These are phyloP conservation scores for Ernsta delagoae DNA, from an alignment of 2,888 invertebrate genomes.

Conservation along the genomic window DNA sequence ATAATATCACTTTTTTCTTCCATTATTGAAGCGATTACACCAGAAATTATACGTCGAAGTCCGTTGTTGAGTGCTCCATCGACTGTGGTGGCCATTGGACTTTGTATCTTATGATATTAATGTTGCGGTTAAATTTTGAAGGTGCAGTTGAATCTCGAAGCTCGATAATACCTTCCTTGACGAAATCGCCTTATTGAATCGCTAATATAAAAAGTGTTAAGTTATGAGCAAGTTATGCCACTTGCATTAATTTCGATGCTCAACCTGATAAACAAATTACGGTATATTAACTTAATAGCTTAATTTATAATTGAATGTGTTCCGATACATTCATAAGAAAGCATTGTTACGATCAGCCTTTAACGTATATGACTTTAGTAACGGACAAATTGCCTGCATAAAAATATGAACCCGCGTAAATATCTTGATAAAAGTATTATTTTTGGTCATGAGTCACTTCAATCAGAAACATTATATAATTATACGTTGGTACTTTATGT, in stretches of 20 bases:
- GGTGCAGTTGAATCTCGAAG: constrained; percentile 39
- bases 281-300: constrained; percentile 83
- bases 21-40: constrained; percentile 85
- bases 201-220: constrained; percentile 84
- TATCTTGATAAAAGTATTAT: constrained; percentile 56
- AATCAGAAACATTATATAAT: constrained; percentile 52
- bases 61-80: constrained; percentile 68
- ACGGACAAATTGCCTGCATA: constrained; percentile 70
- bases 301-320: constrained; percentile 83
- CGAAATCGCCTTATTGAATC: constrained; percentile 80
- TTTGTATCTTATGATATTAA: constrained; percentile 47
- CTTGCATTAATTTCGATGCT: constrained; percentile 85
- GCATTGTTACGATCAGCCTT: constrained; percentile 74
- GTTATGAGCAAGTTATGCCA: constrained; percentile 83
- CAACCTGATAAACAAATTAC: constrained; percentile 85
- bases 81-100: constrained; percentile 43
- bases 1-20: constrained; percentile 84
- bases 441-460: constrained; percentile 55
- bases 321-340: constrained; percentile 75
- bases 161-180: constrained; percentile 73
- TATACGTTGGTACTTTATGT: neutral
- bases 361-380: constrained; percentile 64
- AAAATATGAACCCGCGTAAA: constrained; percentile 53
- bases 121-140: constrained; percentile 52
- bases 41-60: constrained; percentile 83